Conservation (phyloP, 1,140 invertebrate genomes). For the Pristionchus pacificus region DNA sequence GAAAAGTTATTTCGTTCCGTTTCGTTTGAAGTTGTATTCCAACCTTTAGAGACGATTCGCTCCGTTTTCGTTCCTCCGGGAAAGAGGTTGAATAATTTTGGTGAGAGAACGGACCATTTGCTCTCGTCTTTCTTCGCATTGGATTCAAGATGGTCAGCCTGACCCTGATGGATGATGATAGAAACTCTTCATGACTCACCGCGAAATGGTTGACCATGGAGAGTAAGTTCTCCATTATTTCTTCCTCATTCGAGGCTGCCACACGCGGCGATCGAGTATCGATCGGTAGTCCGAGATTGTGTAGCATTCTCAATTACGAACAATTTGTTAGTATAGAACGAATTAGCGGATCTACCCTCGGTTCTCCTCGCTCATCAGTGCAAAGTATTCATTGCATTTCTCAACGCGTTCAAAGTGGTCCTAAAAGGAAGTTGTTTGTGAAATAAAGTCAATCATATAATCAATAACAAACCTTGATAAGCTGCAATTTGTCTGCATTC, state of each 20-base stretch:
- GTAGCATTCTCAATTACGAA: neutral
- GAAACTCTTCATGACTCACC: neutral
- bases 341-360: neutral
- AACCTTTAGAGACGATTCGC: neutral
- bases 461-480: too few relatives aligned
- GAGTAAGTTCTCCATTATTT: neutral
- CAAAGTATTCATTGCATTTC: conserved; percentile 8
- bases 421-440: neutral
- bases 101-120: conserved; percentile 4
- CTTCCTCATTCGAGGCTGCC: neutral
- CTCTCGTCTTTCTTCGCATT: neutral
- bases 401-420: neutral
- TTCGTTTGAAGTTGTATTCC: neutral
- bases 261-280: neutral
- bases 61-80: neutral
- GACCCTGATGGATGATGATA: too few relatives aligned
- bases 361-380: conserved; percentile 7
- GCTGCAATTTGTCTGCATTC: too few relatives aligned
- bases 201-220: conserved; percentile 4
- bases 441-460: too few relatives aligned
- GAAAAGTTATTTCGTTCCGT: neutral
- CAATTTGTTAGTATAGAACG: neutral
- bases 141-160: neutral
- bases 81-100: neutral
- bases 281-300: neutral